Evolutionary conservation across 2,888 invertebrate species (phyloP), one percentile per base, ranked within the genome.

Genomic region (Temnothorax rugatulus): DNA sequence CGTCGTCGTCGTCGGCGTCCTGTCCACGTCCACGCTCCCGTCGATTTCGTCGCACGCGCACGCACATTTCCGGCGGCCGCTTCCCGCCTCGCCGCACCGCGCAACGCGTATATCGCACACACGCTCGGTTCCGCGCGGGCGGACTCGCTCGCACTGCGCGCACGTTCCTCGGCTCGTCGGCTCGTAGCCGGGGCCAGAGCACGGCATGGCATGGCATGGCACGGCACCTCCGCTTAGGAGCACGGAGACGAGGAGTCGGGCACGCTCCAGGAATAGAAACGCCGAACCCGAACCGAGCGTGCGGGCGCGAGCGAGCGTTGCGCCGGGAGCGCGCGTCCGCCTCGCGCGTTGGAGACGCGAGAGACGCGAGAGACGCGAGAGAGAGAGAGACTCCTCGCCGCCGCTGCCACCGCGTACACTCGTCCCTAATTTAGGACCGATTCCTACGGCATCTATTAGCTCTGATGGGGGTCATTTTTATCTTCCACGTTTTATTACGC

Each of bases 211-310:
- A 54, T 8, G 52, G 52, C 52, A 54, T 9, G n/a, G 57, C 25
- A 87, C 88, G 90, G 89, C 93, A 92, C 91, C 93, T 91, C 92
- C 92, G 92, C 91, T 91, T 77, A 92, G 92, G 91, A 91, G 92
- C 91, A 34, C 90, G 93, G 83, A 64, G 76, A 82, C 88, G 93
- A 93, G 92, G 92, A 93, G 93, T 93, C 93, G 92, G 50, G 92
- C 90, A 90, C 91, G 93, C 93, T 94, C 94, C 94, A 95, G 94
- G 94, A 95, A 95, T 95, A 95, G 94, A 94, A 92, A 93, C 93
- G 89, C 92, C 92, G 86, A 93, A 88, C 84, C 92, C 92, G 86
- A 93, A 90, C 84, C 82, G 87, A 71, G 50, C 47, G 71, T 34
- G 77, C 79, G 83, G 2, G 44, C 5, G 13, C 21, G 50, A 18